These are phyloP conservation scores for Hesperophylax magnus DNA, from an alignment of 1,140 invertebrate genomes.

Conservation along the genomic window DNA sequence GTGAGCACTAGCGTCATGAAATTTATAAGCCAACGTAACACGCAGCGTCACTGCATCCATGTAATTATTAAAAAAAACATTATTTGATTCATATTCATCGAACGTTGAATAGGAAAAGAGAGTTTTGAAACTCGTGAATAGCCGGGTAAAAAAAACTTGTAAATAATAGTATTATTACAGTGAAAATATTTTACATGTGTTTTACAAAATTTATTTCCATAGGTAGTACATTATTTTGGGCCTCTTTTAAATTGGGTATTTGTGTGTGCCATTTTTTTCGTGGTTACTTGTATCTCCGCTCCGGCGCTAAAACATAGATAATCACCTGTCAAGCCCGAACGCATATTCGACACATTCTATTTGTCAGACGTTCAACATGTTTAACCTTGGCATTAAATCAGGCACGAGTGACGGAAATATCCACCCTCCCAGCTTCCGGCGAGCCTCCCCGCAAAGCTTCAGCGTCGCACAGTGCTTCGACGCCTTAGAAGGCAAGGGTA, in stretches of 20 bases:
- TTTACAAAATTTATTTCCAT: no score
- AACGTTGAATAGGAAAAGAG: not conserved
- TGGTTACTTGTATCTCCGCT: no score
- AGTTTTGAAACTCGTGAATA: not conserved
- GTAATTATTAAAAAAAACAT: no score
- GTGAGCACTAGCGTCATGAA: no score
- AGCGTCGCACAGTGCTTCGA: not conserved
- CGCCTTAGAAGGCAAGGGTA: not conserved
- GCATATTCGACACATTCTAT: conserved; percentile 13
- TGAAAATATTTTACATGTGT: not conserved
- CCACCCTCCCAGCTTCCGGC: not conserved
- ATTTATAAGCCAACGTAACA: no score
- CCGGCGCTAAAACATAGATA: not conserved
- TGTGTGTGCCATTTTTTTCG: no score
- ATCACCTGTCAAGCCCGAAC: not conserved
- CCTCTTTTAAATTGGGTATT: no score
- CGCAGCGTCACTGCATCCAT: no score
- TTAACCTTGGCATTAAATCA: conserved; percentile 32
- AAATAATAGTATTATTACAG: no score
- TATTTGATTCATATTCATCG: no score
- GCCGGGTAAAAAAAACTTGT: not conserved
- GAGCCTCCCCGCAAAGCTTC: not conserved
- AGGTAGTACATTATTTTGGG: no score
- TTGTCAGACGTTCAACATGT: conserved; percentile 32
- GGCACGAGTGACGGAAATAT: conserved; percentile 18